Evolutionary conservation across 2,797 vertebrate species (phyloP).

Genomic region (Scolopax rusticola): DNA sequence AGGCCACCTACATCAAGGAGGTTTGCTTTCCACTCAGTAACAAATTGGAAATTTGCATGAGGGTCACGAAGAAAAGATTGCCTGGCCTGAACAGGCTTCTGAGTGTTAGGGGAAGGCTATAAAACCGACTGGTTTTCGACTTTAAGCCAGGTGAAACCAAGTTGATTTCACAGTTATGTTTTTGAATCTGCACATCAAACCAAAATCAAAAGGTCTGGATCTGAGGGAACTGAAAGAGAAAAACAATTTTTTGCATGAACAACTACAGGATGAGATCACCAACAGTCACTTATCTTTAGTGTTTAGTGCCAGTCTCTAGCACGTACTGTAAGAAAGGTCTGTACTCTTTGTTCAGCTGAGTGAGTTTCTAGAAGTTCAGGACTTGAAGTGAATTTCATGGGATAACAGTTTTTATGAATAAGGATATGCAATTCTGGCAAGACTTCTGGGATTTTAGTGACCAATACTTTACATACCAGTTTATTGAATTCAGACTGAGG

Average conservation of each 20-base stretch:
- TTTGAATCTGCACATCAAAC: constrained; percentile 53
- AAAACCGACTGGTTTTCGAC: constrained; percentile 13
- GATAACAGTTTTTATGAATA: neutral
- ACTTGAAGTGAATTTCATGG: neutral
- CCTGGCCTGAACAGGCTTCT: neutral
- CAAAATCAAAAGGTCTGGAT: constrained; percentile 68
- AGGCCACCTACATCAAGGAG: neutral
- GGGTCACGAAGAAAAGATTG: neutral
- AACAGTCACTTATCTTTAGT: constrained; percentile 5
- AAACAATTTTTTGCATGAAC: constrained; percentile 75
- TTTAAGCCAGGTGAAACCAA: constrained; percentile 64
- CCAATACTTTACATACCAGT: neutral
- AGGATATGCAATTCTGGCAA: neutral
- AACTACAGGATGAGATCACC: constrained; percentile 44
- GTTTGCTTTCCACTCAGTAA: neutral
- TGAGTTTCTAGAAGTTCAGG: neutral
- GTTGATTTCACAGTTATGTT: constrained; percentile 64
- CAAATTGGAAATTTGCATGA: neutral
- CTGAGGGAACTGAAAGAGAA: constrained; percentile 67
- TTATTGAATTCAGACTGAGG: neutral
- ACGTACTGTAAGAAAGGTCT: neutral
- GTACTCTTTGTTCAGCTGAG: neutral
- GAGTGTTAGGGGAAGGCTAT: neutral
- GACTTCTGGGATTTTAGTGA: neutral
- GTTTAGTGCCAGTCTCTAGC: neutral